These are phyloP conservation scores for Mus minutoides DNA, from an alignment of 2,797 vertebrate genomes.

Conservation along the genomic window DNA sequence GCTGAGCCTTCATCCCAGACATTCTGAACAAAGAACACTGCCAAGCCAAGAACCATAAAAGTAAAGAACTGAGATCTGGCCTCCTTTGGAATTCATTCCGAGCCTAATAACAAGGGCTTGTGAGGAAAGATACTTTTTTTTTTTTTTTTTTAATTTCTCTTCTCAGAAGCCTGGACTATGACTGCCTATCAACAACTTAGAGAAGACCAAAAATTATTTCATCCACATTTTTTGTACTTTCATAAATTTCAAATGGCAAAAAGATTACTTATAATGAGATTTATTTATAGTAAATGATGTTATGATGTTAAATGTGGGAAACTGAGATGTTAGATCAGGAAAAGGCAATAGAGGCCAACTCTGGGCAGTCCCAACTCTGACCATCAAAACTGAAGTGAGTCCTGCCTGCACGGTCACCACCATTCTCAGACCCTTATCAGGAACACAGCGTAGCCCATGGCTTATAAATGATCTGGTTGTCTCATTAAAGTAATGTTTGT, in stretches of 20 bases:
- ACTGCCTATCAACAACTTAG: not conserved
- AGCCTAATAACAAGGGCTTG: not conserved
- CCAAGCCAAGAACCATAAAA: not conserved
- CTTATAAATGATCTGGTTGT: constrained; percentile 79
- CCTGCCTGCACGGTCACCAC: constrained; percentile 4
- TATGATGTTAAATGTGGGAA: not conserved
- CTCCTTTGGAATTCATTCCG: not conserved
- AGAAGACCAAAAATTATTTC: constrained; percentile 4
- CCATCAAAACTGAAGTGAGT: not conserved
- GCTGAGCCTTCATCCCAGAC: not conserved
- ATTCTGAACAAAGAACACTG: not conserved
- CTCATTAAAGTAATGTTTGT: constrained; percentile 61
- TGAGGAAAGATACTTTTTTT: not conserved
- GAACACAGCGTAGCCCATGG: constrained; percentile 60
- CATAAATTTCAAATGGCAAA: not conserved
- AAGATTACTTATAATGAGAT: not conserved
- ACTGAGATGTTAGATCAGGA: not conserved
- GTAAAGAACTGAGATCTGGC: not conserved
- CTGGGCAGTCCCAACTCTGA: not conserved
- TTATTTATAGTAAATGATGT: constrained; percentile 17
- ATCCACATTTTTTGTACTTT: not conserved
- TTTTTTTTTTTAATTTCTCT: not conserved
- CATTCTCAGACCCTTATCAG: constrained; percentile 56
- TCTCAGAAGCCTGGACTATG: not conserved
- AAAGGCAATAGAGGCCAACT: not conserved